Evolutionary conservation across 1,140 invertebrate genomes (phyloP).

Genomic region (Eufriesea mexicana): DNA sequence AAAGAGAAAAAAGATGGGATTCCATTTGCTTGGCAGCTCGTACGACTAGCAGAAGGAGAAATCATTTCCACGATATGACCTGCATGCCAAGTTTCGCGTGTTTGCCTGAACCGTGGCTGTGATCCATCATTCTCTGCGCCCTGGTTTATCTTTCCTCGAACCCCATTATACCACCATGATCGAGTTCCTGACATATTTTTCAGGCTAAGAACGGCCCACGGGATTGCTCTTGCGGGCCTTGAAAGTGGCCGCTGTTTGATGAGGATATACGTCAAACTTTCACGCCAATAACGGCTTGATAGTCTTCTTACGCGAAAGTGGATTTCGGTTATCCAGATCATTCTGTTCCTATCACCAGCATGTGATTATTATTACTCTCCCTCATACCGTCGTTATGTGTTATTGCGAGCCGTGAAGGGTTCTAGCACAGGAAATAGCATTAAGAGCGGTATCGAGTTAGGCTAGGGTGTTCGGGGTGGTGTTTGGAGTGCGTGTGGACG

Average conservation of each 20-base stretch:
- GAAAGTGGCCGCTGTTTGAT: slow-evolving; percentile 14
- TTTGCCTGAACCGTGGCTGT: neutral
- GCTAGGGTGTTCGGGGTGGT: too few relatives aligned
- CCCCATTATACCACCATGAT: slow-evolving; percentile 50
- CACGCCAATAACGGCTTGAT: neutral
- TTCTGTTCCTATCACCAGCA: neutral
- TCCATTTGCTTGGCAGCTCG: slow-evolving; percentile 55
- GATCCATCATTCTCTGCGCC: slow-evolving; percentile 49
- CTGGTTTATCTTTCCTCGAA: slow-evolving; percentile 49
- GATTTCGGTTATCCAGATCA: neutral
- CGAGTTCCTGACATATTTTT: slow-evolving; percentile 51
- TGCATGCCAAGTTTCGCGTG: slow-evolving; percentile 42
- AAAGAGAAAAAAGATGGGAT: neutral
- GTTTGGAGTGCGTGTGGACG: too few relatives aligned
- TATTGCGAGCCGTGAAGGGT: too few relatives aligned
- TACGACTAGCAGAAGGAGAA: slow-evolving; percentile 42
- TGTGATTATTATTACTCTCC: too few relatives aligned
- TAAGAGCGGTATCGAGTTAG: too few relatives aligned
- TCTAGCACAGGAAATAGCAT: too few relatives aligned
- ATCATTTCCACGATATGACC: slow-evolving; percentile 41
- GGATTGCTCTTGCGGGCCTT: neutral
- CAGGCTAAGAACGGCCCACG: neutral
- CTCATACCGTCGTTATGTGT: too few relatives aligned
- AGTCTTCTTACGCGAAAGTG: too few relatives aligned
- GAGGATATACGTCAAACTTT: neutral